Evolutionary conservation across 2,888 invertebrate genomes (phyloP), one percentile per base, ranked within the genome.

Genomic region (Drosophila cracens): DNA sequence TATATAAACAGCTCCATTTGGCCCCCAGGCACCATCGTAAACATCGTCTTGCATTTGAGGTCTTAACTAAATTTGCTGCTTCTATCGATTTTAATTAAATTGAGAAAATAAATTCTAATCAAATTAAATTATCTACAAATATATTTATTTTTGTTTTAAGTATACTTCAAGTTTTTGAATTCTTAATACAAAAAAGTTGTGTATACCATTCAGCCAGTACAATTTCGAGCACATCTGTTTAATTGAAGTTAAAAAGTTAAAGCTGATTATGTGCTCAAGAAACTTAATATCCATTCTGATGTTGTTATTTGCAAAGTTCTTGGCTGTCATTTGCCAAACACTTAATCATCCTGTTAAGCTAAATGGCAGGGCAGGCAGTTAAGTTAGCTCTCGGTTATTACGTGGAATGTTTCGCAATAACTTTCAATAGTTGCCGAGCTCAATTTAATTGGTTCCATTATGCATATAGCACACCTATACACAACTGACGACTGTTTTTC

Each of bases 401-500:
- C 68, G 54, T 60, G 59, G 52, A 76, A 53, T 61, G 53, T 57
- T 46, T 76, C 18, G 46, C 40, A 67, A 62, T 60, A 76, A 80
- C 48, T 75, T 75, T 70, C 61, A 78, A 76, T 76, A 78, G 80
- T 78, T 78, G 80, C 43, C 70, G 79, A 64, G 77, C 76, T 59
- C 29, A 52, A 68, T 71, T 76, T 79, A 80, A 79, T 80, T 79
- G 81, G 63, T 76, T 66, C 63, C 73, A 77, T 75, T 87, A 80
- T 68, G 76, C 74, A 77, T 49, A 61, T 21, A 60, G 59, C 62
- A 71, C 63, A 51, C 49, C 48, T 59, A 21, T 7, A 57, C 33
- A 69, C 21, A 21, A 56, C 34, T 38, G 36, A 38, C 25, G 18
- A 56, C 38, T n/a, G 43, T 31, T 48, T 57, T 59, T 43, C 46